Evolutionary conservation across 2,113 vertebrate species (phyloP).

Genomic region (Cyphomyrus discorhynchus): DNA sequence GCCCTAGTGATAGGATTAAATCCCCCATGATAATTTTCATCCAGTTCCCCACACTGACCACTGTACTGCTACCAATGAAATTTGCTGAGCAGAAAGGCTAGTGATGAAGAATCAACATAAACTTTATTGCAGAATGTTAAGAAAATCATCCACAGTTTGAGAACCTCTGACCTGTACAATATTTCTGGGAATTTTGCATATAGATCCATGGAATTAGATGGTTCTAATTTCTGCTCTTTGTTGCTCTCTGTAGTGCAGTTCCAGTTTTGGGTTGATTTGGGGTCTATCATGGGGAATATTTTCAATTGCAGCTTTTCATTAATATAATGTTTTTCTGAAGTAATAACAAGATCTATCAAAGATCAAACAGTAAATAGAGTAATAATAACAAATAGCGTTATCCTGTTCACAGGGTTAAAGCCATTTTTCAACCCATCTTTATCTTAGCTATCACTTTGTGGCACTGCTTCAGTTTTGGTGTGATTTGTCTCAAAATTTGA

Average conservation of each 20-base stretch:
- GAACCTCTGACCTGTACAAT: neutral
- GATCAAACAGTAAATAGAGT: neutral
- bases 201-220: neutral
- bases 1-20: neutral
- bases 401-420: neutral
- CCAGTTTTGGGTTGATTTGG: neutral
- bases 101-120: neutral
- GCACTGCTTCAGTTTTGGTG: neutral
- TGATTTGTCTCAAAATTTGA: neutral
- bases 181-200: neutral
- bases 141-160: neutral
- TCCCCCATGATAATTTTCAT: neutral
- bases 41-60: neutral
- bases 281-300: neutral
- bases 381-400: neutral
- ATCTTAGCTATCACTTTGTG: neutral
- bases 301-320: neutral
- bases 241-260: neutral
- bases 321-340: neutral
- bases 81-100: neutral
- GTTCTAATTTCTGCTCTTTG: neutral
- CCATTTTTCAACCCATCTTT: neutral
- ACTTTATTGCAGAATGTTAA: neutral
- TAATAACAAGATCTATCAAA: neutral
- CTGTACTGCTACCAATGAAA: neutral